Percentiles rank a stretch among this genome's conserved stretches.
Conservation (phyloP, 1,140 invertebrate genomes). For the Cydia pomonella region DNA sequence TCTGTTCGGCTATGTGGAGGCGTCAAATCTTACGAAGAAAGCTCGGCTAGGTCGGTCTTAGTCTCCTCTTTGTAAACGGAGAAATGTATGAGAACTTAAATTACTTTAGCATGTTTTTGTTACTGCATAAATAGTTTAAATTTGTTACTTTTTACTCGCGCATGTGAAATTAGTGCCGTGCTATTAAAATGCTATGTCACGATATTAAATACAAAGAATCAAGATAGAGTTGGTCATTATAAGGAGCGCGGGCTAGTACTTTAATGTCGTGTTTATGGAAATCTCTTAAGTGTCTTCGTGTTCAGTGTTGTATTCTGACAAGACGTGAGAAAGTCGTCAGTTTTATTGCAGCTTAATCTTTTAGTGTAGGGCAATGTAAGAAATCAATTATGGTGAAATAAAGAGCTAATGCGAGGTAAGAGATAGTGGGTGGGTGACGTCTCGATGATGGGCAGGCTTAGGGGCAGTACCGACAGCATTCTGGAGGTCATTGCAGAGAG, state of each 20-base stretch:
- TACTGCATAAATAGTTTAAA: constrained; percentile 3
- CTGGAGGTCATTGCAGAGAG: too few relatives aligned
- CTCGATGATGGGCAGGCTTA: too few relatives aligned
- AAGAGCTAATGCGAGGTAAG: too few relatives aligned
- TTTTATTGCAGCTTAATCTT: not conserved
- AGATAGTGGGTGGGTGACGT: too few relatives aligned
- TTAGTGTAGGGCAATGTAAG: not conserved
- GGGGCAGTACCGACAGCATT: too few relatives aligned
- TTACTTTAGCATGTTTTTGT: constrained; percentile 1
- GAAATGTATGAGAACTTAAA: constrained; percentile 15
- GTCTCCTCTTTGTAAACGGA: not conserved
- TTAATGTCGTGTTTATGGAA: constrained; percentile 44
- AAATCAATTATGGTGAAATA: too few relatives aligned
- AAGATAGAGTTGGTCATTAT: constrained; percentile 40
- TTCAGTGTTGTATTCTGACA: not conserved
- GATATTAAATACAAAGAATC: constrained; percentile 33
- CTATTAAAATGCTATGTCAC: constrained; percentile 18
- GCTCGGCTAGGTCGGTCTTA: not conserved
- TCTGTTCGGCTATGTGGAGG: constrained; percentile 29
- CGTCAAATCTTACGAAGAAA: constrained; percentile 44
- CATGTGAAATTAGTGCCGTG: constrained; percentile 35
- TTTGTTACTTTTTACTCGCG: constrained; percentile 28
- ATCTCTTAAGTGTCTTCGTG: constrained; percentile 27
- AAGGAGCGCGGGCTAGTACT: constrained; percentile 35
- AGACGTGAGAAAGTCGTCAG: constrained; percentile 4